A percentile compares a stretch with the other conserved stretches of the same genome.
phyloP scores from a whole-genome alignment of 2,797 vertebrate genomes.

The Darevskia nairensis region DNA sequence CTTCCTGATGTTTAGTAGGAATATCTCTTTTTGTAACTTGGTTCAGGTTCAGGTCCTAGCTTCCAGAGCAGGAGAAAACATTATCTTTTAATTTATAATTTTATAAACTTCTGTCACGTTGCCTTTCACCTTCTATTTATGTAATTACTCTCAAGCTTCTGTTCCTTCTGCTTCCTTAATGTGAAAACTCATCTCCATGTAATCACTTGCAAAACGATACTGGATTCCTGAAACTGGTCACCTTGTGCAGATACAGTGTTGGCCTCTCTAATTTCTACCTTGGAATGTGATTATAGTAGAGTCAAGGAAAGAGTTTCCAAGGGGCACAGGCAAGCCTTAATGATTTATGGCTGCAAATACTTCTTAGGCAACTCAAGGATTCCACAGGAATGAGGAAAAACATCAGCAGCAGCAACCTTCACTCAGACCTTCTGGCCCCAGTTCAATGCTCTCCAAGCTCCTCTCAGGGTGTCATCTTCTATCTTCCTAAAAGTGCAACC shows the following conservation, averaged over 20 bases:
- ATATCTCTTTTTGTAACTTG: no score
- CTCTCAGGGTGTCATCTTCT: background rate
- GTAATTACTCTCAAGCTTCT: background rate
- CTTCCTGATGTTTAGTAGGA: no score
- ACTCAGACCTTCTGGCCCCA: background rate
- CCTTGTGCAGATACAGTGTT: background rate
- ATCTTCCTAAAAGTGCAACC: background rate
- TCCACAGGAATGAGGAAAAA: background rate
- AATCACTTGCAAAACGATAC: background rate
- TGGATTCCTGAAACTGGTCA: background rate
- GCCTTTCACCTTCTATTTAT: no score
- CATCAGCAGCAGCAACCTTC: background rate
- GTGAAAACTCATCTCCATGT: background rate
- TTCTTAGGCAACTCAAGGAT: background rate
- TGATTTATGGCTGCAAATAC: background rate
- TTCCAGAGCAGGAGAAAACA: no score
- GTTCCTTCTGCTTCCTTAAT: background rate
- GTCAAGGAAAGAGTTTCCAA: background rate
- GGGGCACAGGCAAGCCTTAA: background rate
- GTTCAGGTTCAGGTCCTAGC: no score
- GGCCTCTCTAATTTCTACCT: background rate
- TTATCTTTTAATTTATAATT: no score
- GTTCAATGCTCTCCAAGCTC: background rate
- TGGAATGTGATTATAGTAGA: no score
- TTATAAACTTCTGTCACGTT: no score